Evolutionary conservation across 1,140 invertebrate genomes (phyloP).

Genomic region (Cardiocondyla obscurior): DNA sequence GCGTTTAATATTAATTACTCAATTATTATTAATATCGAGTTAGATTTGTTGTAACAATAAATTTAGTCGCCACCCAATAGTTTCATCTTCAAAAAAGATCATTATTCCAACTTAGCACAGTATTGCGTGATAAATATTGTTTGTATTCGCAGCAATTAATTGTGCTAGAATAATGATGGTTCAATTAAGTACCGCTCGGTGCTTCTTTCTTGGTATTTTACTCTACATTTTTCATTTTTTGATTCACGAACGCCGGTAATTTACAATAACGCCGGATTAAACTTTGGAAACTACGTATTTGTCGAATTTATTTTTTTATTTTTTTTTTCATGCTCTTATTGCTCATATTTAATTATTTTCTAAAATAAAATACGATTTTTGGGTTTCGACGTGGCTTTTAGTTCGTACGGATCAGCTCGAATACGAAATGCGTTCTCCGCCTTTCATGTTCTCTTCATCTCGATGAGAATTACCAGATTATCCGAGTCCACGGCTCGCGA

Average conservation of each 20-base stretch:
- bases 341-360: background rate
- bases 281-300: too few species aligned
- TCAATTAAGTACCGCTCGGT: background rate
- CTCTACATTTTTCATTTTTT: background rate
- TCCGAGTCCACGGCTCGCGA: constrained; percentile 1
- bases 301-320: background rate
- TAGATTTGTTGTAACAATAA: background rate
- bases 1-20: background rate
- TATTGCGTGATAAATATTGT: background rate
- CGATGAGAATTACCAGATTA: background rate
- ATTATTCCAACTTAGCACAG: background rate
- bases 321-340: background rate
- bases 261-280: background rate
- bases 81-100: background rate
- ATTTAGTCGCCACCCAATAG: background rate
- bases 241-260: background rate
- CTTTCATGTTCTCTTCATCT: background rate
- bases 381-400: background rate
- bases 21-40: background rate
- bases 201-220: background rate
- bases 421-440: background rate
- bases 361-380: background rate
- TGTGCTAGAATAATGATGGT: background rate
- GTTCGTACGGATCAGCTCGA: background rate
- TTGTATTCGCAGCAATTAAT: background rate